Evolutionary conservation across 2,888 invertebrate genomes (phyloP), one percentile per base, ranked within the genome.

Genomic region (Atethmia centrago): DNA sequence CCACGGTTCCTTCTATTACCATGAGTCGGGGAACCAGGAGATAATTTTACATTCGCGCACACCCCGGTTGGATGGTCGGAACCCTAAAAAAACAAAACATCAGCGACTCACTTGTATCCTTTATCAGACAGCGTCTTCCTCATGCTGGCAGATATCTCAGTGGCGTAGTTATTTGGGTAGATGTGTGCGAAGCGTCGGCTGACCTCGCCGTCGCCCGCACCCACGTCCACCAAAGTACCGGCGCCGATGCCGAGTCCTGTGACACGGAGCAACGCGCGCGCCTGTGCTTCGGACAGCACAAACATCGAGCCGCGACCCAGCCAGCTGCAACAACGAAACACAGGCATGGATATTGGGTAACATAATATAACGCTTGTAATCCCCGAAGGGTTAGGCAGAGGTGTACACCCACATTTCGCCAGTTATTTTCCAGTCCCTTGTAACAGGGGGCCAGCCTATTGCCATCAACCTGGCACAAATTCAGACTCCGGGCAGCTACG

Each of bases 251-350:
- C 81, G 67, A 79, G 84, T 49, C 85, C 86, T 0, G 80, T 80
- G 21, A 82, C 70, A 0, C 79, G 69, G 84, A 98, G 94, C 85
- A 99, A 95, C 73, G 95, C 93, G 76, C 97, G 96, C 86, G 99
- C 98, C 90, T 99, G 99, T 14, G 97, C 95, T 77, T 97, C 97
- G 0, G 99, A 99, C 87, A 99, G 97, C 65, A 99, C 99, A 95
- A 99, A 99, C 99, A 99, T 99, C 1, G 99, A 99, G 14, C 99
- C 99, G 67, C 99, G 97, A 25, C 98, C 98, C 21, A 99, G 95
- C 95, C 98, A 97, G 68, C 98, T 98, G 97, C 56, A 86, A 85
- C 31, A 42, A 80, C 31, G 21, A 25, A 59, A 62, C 25, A 9
- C 16, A 63, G n/a, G 8, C 58, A n/a, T 40, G 14, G 16, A 31